phyloP scores from a whole-genome alignment of 2,797 vertebrate genomes.

The Sebastes matsubarae region DNA sequence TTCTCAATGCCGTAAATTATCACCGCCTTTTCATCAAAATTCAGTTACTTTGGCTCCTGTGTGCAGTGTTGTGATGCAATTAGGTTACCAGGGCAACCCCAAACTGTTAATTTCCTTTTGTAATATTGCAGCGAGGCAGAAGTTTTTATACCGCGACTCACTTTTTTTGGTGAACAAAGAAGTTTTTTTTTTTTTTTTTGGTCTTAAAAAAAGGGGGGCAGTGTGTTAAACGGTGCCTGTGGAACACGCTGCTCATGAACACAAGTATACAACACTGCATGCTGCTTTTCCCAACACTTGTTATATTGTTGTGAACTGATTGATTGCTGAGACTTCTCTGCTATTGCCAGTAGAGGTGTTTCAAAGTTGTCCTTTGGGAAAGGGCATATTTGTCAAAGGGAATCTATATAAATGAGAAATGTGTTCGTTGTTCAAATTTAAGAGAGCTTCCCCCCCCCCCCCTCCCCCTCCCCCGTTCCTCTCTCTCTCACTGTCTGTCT shows the following conservation, averaged over 20 bases:
- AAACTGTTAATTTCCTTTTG: constrained; percentile 99
- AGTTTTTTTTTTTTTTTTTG: constrained; percentile 21
- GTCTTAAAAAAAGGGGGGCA: neutral
- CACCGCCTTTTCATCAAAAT: constrained; percentile 99
- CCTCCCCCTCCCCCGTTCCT: neutral
- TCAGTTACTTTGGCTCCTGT: constrained; percentile 99
- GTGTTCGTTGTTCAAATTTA: constrained; percentile 69
- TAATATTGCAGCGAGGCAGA: constrained; percentile 95
- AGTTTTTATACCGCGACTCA: constrained; percentile 91
- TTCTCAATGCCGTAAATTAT: constrained; percentile 99
- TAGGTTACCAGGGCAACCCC: constrained; percentile 99
- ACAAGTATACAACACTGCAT: constrained; percentile 30
- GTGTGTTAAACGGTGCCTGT: constrained; percentile 31
- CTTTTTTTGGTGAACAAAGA: constrained; percentile 81
- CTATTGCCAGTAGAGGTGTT: constrained; percentile 63
- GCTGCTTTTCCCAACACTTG: constrained; percentile 44
- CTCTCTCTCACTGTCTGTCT: constrained; percentile 35
- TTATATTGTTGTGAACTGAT: constrained; percentile 56
- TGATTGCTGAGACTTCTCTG: constrained; percentile 63
- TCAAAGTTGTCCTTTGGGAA: constrained; percentile 76
- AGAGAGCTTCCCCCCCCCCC: constrained; percentile 37
- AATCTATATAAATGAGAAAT: constrained; percentile 76
- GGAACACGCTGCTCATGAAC: constrained; percentile 38
- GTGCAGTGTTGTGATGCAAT: constrained; percentile 99
- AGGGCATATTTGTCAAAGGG: constrained; percentile 74